Base-by-base conservation (phyloP, 2,888 invertebrate genomes). In the Lissonota sp. region DNA sequence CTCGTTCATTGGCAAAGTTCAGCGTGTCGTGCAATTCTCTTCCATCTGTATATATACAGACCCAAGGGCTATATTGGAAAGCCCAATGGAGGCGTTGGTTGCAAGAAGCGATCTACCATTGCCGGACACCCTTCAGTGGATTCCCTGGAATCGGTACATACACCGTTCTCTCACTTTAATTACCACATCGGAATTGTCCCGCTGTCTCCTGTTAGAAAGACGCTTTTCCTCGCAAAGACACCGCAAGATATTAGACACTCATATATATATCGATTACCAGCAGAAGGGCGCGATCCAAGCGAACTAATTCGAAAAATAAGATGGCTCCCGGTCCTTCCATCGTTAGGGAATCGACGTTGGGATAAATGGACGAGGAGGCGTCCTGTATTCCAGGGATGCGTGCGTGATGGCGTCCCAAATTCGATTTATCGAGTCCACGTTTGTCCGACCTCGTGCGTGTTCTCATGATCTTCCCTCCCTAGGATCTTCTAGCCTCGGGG, bases 111-210 rank as follows among this genome's bases (percentile, higher is more conserved):
- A 84, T 82, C 83, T 82, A 79, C 75, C 83, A 81, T 83, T 79
- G 74, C 69, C 69, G 69, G 67, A 70, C 83, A 73, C 73, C 77
- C 81, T 80, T 70, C 75, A 72, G 78, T 53, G 82, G 63, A 76
- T 77, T 79, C 79, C 80, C 79, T 73, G 51, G 62, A 73, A 80
- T 79, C 77, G 75, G 70, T 42, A 80, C 72, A 75, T 71, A 76
- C 58, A 76, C 58, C 66, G 72, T 67, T 70, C 26, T 86, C 86
- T 84, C 85, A 86, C 86, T 85, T 87, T 85, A 86, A 88, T 88
- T 87, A 84, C 86, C 76, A 79, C 83, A 81, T 73, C 78, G 77
- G 71, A 63, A 64, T 71, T 51, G 66, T 66, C 72, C 53, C 60
- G 62, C 42, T 53, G 40, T 16, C 62, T 26, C 26, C 26, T 16